A percentile compares a stretch with the other conserved stretches of the same genome.
These are phyloP conservation scores for Novumbra hubbsi DNA, from an alignment of 2,797 vertebrate species.

Conservation along the genomic window DNA sequence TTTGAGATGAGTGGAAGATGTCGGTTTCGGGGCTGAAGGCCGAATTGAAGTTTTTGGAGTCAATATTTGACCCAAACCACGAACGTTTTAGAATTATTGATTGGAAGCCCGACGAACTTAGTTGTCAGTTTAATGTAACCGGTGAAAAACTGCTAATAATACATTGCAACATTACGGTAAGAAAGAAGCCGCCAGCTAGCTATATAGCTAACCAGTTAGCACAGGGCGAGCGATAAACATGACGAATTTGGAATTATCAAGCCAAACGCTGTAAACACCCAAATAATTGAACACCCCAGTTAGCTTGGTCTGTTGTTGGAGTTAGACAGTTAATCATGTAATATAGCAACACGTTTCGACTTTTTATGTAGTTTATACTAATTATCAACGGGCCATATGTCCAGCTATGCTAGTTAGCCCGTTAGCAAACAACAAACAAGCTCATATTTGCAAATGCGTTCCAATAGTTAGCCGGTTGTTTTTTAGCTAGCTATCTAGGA, in stretches of 20 bases:
- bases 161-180: constrained; percentile 97
- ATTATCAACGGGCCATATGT: neutral
- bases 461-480: neutral
- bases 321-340: neutral
- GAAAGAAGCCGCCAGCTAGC: constrained; percentile 42
- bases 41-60: constrained; percentile 97
- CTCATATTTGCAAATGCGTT: neutral
- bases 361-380: neutral
- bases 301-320: neutral
- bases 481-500: neutral
- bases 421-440: neutral
- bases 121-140: constrained; percentile 90
- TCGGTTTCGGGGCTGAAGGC: constrained; percentile 98
- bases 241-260: constrained; percentile 5
- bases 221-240: constrained; percentile 2
- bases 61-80: constrained; percentile 96
- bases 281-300: neutral
- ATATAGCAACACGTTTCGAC: neutral
- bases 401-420: neutral
- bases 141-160: constrained; percentile 88
- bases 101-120: constrained; percentile 95
- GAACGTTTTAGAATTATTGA: constrained; percentile 95
- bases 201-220: neutral
- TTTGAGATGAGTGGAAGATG: constrained; percentile 96
- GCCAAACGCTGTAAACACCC: neutral